A percentile compares a stretch with the other conserved stretches of the same genome.
Conservation (phyloP, 2,113 vertebrate genomes). For the Cranoglanis bouderius region DNA sequence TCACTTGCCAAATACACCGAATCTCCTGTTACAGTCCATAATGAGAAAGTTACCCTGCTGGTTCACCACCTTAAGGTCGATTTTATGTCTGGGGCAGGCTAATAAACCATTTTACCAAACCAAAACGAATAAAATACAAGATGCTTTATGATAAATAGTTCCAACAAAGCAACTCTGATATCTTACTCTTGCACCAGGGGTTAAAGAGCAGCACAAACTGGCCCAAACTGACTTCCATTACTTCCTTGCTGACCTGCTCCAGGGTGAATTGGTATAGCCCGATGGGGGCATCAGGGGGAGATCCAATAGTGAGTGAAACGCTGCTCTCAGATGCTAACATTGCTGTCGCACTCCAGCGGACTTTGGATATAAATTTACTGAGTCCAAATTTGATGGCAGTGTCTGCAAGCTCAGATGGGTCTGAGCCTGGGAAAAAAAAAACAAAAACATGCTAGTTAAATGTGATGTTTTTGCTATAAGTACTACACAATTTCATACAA, state of each 20-base stretch:
- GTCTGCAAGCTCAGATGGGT: conserved; percentile 70
- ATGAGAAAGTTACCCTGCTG: background rate
- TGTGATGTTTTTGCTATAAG: background rate
- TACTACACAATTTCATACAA: background rate
- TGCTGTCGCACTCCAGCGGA: conserved; percentile 71
- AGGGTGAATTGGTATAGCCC: conserved; percentile 80
- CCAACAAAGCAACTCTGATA: background rate
- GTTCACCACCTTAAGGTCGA: background rate
- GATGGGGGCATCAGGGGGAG: conserved; percentile 72
- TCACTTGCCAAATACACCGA: conserved; percentile 76
- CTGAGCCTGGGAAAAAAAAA: conserved; percentile 71
- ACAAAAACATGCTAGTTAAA: background rate
- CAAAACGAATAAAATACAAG: background rate
- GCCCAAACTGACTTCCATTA: conserved; percentile 67
- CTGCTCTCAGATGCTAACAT: conserved; percentile 57
- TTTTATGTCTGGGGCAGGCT: background rate
- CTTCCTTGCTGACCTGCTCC: conserved; percentile 72
- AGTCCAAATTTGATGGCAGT: conserved; percentile 75
- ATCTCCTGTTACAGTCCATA: conserved; percentile 73
- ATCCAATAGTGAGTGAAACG: conserved; percentile 69
- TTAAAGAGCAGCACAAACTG: conserved; percentile 86
- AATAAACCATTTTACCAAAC: background rate
- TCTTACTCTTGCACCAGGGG: conserved; percentile 83
- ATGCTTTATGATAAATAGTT: background rate
- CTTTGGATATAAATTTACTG: conserved; percentile 60